Evolutionary conservation across 2,888 invertebrate genomes (phyloP).

Genomic region (Drosophila neonasuta): DNA sequence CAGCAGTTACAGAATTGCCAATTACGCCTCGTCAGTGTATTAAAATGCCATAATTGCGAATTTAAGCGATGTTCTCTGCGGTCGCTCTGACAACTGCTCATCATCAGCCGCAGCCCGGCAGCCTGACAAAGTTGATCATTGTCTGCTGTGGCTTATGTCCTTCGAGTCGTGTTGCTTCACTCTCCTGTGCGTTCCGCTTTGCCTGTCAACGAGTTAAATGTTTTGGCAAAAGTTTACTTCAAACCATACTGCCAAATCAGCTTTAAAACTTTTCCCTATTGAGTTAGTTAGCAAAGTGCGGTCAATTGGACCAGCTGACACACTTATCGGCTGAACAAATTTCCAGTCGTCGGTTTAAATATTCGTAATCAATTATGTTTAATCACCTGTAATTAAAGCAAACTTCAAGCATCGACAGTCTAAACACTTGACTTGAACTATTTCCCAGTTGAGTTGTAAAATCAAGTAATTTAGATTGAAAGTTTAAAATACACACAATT

Average conservation of each 20-base stretch:
- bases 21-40: slow-evolving; percentile 62
- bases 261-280: slow-evolving; percentile 47
- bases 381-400: slow-evolving; percentile 54
- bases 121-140: slow-evolving; percentile 55
- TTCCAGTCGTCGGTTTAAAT: background rate
- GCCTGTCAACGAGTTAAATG: slow-evolving; percentile 44
- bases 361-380: slow-evolving; percentile 53
- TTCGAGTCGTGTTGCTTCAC: background rate
- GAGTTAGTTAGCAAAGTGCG: slow-evolving; percentile 20
- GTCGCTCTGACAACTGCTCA: slow-evolving; percentile 38
- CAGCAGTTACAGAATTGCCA: slow-evolving; percentile 50
- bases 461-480: background rate
- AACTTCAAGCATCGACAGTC: slow-evolving; percentile 1
- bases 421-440: background rate
- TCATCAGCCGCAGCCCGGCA: slow-evolving; percentile 41
- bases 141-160: slow-evolving; percentile 25
- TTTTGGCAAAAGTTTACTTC: slow-evolving; percentile 39
- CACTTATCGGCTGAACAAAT: slow-evolving; percentile 15
- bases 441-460: background rate
- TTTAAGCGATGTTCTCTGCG: slow-evolving; percentile 50
- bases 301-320: slow-evolving; percentile 24
- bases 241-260: slow-evolving; percentile 37
- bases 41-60: slow-evolving; percentile 73
- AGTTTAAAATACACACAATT: background rate
- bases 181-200: slow-evolving; percentile 1